Conservation (phyloP, 2,113 vertebrate species). For the Anser cygnoides region DNA sequence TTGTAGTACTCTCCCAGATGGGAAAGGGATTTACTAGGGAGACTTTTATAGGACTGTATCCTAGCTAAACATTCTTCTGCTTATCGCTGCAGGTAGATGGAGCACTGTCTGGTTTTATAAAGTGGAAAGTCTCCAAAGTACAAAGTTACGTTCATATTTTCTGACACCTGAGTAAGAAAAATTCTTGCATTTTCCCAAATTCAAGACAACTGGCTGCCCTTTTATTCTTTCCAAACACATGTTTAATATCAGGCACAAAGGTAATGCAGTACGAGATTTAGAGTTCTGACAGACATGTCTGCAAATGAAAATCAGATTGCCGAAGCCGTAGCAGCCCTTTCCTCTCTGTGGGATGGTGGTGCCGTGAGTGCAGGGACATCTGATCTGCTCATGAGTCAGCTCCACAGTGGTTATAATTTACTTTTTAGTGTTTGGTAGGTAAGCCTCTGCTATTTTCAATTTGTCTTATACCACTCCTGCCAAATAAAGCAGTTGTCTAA, state of each 20-base stretch:
- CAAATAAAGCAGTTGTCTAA: not conserved
- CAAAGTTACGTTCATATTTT: conserved; percentile 61
- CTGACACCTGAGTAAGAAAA: conserved; percentile 48
- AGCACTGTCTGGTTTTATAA: conserved; percentile 56
- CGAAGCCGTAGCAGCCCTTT: not conserved
- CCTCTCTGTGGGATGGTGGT: not conserved
- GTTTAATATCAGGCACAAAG: conserved; percentile 13
- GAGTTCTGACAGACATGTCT: conserved; percentile 20
- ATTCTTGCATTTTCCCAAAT: conserved; percentile 38
- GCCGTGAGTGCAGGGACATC: not conserved
- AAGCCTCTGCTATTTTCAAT: not conserved
- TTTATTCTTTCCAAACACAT: conserved; percentile 17
- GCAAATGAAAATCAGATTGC: conserved; percentile 29
- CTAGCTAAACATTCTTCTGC: conserved; percentile 32
- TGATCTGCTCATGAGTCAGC: not conserved
- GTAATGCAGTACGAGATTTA: not conserved
- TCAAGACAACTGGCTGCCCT: not conserved
- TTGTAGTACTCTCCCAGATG: conserved; percentile 18
- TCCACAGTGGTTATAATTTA: not conserved
- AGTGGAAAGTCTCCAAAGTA: not conserved
- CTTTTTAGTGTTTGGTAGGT: not conserved
- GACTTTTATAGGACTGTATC: not conserved
- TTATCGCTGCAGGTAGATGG: conserved; percentile 61
- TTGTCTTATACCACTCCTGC: not conserved
- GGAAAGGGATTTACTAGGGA: conserved; percentile 12